Base-by-base conservation (phyloP, 1,140 invertebrate genomes). In the Monochamus saltuarius region DNA sequence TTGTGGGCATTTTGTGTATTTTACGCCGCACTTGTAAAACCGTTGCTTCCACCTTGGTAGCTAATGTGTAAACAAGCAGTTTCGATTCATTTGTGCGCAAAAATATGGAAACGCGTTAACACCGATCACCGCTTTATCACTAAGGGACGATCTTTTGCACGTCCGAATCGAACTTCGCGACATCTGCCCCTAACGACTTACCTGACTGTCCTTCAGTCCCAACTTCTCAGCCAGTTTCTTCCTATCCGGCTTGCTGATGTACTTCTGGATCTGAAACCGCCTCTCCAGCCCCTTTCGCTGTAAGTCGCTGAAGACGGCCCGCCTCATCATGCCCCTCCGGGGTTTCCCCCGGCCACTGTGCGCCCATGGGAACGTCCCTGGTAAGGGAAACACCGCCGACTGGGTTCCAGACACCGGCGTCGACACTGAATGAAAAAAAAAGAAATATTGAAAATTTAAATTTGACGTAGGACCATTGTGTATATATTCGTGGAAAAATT, bases 171-270 rank as follows among this genome's bases (percentile, higher is more conserved):
- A 29, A 29, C 22, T 29, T 6, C 22, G 22, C 22, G 22, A 29
- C 22, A 29, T 29, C 22, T 29, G 22, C 6, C 22, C 22, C 22
- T 29, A 29, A 29, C 22, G 38, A 65, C 80, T 84, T 70, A 95
- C 93, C 87, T 95, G 92, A 70, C 91, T 94, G 72, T 98, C 96
- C 69, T 96, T 97, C 0, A 98, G 83, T 16, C 95, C 95, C 38
- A 98, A 82, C 77, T 95, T 94, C 74, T 96, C 94, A 0, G 96
- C 96, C 29, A 98, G 79, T 73, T 97, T 97, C 78, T 97, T 93
- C 72, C 96, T 85, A 78, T 98, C 95, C 0, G 95, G 95, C 77
- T 98, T 98, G 58, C 92, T 96, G 71, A 98, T 98, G 77, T 98
- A 98, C 77, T 98, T 97, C 78, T 98, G 95, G n/a, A 95, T 84